Evolutionary conservation across 1,140 invertebrate species (phyloP), one percentile per base, ranked within the genome.

Genomic region (Ruditapes philippinarum): DNA sequence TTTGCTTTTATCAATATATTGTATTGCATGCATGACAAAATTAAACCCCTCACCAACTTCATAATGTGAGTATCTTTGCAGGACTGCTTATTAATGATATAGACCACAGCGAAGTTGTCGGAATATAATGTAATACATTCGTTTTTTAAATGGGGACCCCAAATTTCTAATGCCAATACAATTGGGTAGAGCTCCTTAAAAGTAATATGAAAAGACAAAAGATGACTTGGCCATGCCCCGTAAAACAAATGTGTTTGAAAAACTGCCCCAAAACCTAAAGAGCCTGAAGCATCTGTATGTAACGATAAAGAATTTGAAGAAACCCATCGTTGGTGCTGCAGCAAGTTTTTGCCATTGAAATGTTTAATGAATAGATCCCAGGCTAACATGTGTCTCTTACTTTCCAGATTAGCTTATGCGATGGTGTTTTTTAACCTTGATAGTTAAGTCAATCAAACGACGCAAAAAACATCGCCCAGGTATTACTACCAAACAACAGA

Each of bases 1-100:
- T 62, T 22, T 1, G 83, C 88, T 79, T 70, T 54, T 28, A 91
- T 42, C 3, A 91, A 31, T 57, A 88, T 90, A 65, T 91, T 91
- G 68, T 70, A 57, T 33, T 78, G 87, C 65, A 91, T 68, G 19
- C 36, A 70, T 22, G 51, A 4, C 33, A 89, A 33, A 7, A 89
- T 79, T 12, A 89, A 40, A 0, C 82, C 62, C 2, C 88, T 45
- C 14, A 91, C 68, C 28, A 91, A 54, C 38, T 38, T 25, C 90
- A 91, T 91, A 57, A 91, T 28, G 0, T 22, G 1, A 0, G 60
- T 3, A n/a, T 31, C 60, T 62, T 68, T 54, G 28, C 38, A 76
- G 0, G 87, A 62, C 17, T 84, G 76, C 76, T 49, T 85, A 54
- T 89, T 91, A 5, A 91, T 89, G 0, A 89, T 84, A 60, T 79